A percentile compares a stretch with the other conserved stretches of the same genome.
Conservation (phyloP, 1,140 invertebrate genomes). For the Lithobius niger region DNA sequence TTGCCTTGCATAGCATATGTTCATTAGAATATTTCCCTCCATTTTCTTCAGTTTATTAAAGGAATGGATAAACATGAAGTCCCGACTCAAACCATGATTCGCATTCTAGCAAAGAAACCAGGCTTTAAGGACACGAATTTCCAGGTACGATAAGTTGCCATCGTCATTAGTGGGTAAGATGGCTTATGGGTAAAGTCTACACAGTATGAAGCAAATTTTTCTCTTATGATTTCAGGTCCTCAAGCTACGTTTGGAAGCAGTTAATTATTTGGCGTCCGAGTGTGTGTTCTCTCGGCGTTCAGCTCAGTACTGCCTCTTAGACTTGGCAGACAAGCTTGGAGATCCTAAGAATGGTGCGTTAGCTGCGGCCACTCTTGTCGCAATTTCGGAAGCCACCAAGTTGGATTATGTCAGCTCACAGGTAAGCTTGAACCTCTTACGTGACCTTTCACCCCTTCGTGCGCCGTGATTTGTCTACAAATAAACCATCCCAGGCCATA, state of each 20-base stretch:
- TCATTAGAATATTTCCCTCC: not conserved
- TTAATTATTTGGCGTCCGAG: slow-evolving; percentile 50
- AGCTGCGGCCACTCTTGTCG: slow-evolving; percentile 54
- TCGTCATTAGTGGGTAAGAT: too few relatives aligned
- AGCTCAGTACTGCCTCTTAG: slow-evolving; percentile 58
- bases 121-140: slow-evolving; percentile 88
- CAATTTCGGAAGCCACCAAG: slow-evolving; percentile 58
- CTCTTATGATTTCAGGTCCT: slow-evolving; percentile 51
- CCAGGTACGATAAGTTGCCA: slow-evolving; percentile 45
- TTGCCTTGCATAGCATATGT: too few relatives aligned
- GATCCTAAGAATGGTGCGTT: slow-evolving; percentile 61
- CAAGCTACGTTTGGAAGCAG: slow-evolving; percentile 63
- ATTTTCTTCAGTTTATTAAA: slow-evolving; percentile 37
- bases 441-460: too few relatives aligned
- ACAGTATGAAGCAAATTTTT: too few relatives aligned
- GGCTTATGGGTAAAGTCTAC: too few relatives aligned
- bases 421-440: slow-evolving; percentile 47
- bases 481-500: too few relatives aligned
- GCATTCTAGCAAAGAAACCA: slow-evolving; percentile 65
- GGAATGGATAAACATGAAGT: slow-evolving; percentile 46
- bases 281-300: slow-evolving; percentile 41
- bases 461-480: too few relatives aligned
- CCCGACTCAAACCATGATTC: slow-evolving; percentile 57
- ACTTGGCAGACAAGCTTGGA: slow-evolving; percentile 70
- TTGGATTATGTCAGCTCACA: slow-evolving; percentile 58